Evolutionary conservation across 2,113 vertebrate genomes (phyloP), one percentile per base, ranked within the genome.

Genomic region (Gobius niger): DNA sequence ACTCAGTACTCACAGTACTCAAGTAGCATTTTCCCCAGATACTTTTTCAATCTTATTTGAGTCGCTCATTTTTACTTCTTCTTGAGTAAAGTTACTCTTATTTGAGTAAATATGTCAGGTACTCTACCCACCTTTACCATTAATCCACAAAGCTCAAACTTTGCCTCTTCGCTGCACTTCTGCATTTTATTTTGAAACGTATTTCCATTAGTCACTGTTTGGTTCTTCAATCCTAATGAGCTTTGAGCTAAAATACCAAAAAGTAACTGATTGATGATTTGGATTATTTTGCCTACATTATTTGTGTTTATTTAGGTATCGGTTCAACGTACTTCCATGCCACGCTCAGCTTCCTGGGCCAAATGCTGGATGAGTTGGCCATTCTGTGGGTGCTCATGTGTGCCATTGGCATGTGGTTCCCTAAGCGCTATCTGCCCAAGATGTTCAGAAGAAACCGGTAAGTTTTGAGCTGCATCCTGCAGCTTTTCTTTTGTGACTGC

Each of bases 381-480:
- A 96, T 99, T 67, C 92, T 99, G 7, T 99, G 98, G 97, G 97
- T 99, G 71, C 89, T 99, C 62, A 99, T 98, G 96, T 99, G 96
- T 84, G 97, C 95, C 65, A 91, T 99, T 64, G 96, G 93, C 76
- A 98, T 98, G 97, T 99, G 97, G 97, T 99, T 98, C 73, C 98
- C 98, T 44, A 96, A 96, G 83, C 93, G 98, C 81, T 98, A 98
- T 70, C 88, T 99, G 13, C 98, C 98, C 47, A 94, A 89, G 91
- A 92, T 97, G 73, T 99, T 99, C 86, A 91, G 94, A 57, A 96
- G 94, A 76, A 94, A 98, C 91, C 94, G 97, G 97, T 99, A 91
- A 82, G 90, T 72, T 54, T 18, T 54, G 14, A 65, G 14, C 41
- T 15, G 5, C 14, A 3, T 44, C 6, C 19, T 1, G 7, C 54